Evolutionary conservation across 1,140 invertebrate genomes (phyloP), one percentile per base, ranked within the genome.

Genomic region (Vanessa tameamea): DNA sequence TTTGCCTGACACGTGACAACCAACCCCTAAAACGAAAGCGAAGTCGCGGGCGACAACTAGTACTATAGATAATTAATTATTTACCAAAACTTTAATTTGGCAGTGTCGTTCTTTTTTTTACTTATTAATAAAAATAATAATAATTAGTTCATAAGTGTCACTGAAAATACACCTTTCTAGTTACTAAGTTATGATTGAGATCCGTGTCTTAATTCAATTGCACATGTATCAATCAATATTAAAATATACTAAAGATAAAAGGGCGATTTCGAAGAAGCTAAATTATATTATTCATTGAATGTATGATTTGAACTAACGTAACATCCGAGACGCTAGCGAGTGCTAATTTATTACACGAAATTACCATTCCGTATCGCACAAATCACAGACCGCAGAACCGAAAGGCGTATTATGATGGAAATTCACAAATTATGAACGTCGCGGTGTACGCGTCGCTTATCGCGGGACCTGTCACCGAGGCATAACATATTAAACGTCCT

Each of bases 401-500:
- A 55, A 69, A 77, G 67, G 61, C 59, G 72, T 65, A 78, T 78
- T 75, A 73, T 80, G 76, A 74, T 78, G 73, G 72, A 76, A 81
- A 76, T 78, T 78, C 74, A 55, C 66, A 77, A 82, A 80, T 81
- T 78, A 76, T 81, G 77, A 78, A 77, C 57, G 75, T 78, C 72
- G 75, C 73, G 75, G 72, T 78, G 66, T 75, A 73, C 2, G 12
- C 55, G 55, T 79, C 78, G 76, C 79, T 87, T 90, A 89, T 88
- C 86, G 66, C 68, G 70, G 47, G 26, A 51, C 72, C 88, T 89
- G 88, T 90, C 89, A 87, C 69, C 84, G 66, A 78, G 77, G 77
- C 82, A 74, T 82, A 90, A 91, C 87, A 90, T 91, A 90, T 90
- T 91, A 91, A 89, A 89, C 84, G 77, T 86, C 85, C 82, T 83